Evolutionary conservation across 1,140 invertebrate genomes (phyloP).

Genomic region (Apis laboriosa): DNA sequence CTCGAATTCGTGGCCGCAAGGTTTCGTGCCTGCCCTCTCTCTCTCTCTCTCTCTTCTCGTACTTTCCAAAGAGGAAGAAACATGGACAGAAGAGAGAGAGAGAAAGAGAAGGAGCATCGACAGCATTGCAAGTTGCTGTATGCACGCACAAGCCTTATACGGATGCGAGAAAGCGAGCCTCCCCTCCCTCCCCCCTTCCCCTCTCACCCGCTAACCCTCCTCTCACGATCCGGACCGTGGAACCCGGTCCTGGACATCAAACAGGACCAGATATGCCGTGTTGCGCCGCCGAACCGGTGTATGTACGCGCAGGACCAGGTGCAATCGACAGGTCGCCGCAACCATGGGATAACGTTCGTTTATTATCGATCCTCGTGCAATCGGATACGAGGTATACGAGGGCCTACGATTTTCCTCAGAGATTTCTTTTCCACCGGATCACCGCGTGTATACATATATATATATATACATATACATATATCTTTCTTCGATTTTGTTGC

Average conservation of each 20-base stretch:
- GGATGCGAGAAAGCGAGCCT: slow-evolving; percentile 45
- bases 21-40: slow-evolving; percentile 32
- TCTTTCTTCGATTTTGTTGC: no score
- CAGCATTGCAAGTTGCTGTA: slow-evolving; percentile 32
- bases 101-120: not conserved
- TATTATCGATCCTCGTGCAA: slow-evolving; percentile 16
- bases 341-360: slow-evolving; percentile 27
- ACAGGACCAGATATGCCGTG: slow-evolving; percentile 51
- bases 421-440: no score
- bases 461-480: no score
- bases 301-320: slow-evolving; percentile 40
- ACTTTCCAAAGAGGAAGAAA: slow-evolving; percentile 13
- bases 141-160: slow-evolving; percentile 52
- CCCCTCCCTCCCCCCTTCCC: not conserved
- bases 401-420: no score
- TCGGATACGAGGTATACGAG: not conserved
- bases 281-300: slow-evolving; percentile 33
- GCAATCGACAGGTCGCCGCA: slow-evolving; percentile 47
- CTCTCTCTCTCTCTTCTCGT: not conserved
- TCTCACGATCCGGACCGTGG: slow-evolving; percentile 40
- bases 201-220: slow-evolving; percentile 15
- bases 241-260: slow-evolving; percentile 54
- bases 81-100: not conserved
- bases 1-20: slow-evolving; percentile 47
- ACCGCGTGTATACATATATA: no score